Conservation (phyloP, 2,888 invertebrate genomes). For the Drosophila helvetica region DNA sequence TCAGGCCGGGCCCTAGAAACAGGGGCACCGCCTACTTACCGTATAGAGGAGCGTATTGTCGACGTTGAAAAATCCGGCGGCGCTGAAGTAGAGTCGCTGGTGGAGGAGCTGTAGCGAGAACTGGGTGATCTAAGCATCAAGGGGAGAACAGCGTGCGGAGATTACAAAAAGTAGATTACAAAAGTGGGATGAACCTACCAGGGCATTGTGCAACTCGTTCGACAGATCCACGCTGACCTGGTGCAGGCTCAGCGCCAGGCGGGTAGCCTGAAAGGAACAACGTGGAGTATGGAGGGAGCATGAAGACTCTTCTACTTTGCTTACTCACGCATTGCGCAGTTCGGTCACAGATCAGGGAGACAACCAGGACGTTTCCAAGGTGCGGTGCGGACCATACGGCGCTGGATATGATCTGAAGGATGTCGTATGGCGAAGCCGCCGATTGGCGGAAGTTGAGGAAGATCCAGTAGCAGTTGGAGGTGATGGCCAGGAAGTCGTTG, state of each 20-base stretch:
- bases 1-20: neutral
- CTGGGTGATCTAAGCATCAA: conserved; percentile 82
- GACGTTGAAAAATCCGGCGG: conserved; percentile 84
- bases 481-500: conserved; percentile 82
- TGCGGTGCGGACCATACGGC: conserved; percentile 80
- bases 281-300: neutral
- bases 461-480: conserved; percentile 82
- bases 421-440: conserved; percentile 58
- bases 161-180: neutral
- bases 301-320: neutral
- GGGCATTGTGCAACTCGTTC: conserved; percentile 82
- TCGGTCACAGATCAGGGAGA: conserved; percentile 80
- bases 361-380: conserved; percentile 75
- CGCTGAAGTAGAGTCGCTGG: conserved; percentile 84
- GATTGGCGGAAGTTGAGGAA: conserved; percentile 78
- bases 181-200: conserved; percentile 73
- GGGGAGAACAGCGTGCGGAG: too few species aligned
- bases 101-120: conserved; percentile 85
- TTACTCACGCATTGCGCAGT: conserved; percentile 80
- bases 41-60: conserved; percentile 84
- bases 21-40: conserved; percentile 66
- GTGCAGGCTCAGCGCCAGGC: conserved; percentile 83
- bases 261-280: conserved; percentile 81
- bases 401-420: conserved; percentile 70
- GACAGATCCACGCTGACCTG: conserved; percentile 81